Evolutionary conservation across 2,797 vertebrate genomes (phyloP).

Genomic region (Argya squamiceps): DNA sequence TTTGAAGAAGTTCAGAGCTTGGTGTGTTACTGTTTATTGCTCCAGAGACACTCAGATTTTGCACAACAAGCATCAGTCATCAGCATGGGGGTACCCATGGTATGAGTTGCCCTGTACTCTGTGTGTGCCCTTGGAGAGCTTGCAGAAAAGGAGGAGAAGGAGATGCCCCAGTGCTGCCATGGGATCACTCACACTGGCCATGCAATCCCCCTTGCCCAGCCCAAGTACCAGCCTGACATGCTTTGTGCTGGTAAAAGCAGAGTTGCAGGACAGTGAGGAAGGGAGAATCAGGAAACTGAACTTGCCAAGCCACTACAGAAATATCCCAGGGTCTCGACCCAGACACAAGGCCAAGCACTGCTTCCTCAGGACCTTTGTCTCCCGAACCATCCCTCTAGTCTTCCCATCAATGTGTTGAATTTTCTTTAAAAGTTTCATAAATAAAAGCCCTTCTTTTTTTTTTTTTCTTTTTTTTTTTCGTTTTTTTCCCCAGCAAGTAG

Average conservation of each 20-base stretch:
- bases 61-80: neutral
- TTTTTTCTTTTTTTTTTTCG: no score
- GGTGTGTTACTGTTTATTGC: neutral
- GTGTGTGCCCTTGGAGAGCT: fast-evolving
- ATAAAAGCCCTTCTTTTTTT: neutral
- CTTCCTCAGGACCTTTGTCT: neutral
- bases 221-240: neutral
- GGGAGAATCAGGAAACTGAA: neutral
- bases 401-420: neutral
- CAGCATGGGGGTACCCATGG: neutral
- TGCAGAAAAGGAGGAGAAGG: neutral
- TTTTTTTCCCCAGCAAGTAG: neutral
- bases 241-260: neutral
- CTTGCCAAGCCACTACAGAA: neutral
- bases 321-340: neutral
- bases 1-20: neutral
- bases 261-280: neutral
- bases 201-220: neutral
- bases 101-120: fast-evolving
- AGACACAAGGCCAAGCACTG: neutral
- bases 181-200: fast-evolving
- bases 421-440: neutral
- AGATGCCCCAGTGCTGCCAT: neutral
- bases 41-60: neutral
- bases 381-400: neutral